Evolutionary conservation across 2,888 invertebrate species (phyloP).

Genomic region (Machimus rusticus): DNA sequence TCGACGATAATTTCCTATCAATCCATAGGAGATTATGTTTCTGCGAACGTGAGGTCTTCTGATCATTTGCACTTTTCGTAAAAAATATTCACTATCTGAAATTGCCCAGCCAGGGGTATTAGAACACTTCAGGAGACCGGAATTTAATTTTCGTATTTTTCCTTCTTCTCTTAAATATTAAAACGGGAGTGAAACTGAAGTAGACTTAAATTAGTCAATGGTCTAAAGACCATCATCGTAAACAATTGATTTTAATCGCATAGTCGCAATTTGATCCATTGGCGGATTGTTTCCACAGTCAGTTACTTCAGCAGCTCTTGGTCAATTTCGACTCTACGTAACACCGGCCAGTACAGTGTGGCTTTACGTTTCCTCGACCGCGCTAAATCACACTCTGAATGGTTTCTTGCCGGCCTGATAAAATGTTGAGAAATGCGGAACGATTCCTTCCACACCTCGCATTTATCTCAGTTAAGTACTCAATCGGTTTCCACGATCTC

Average conservation of each 20-base stretch:
- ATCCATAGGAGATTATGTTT: not conserved
- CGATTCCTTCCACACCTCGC: not conserved
- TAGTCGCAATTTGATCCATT: not conserved
- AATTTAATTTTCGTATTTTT: not conserved
- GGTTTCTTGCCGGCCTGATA: not conserved
- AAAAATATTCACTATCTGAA: not conserved
- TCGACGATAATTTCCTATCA: constrained; percentile 1
- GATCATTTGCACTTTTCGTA: not conserved
- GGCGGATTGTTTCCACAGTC: not conserved
- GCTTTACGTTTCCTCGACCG: not conserved
- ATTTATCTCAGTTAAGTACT: not conserved
- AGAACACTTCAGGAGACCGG: not conserved
- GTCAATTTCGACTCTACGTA: not conserved
- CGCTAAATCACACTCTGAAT: not conserved
- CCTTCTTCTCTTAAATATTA: not conserved
- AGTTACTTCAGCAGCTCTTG: not conserved
- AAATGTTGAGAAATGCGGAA: not conserved
- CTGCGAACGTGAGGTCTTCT: not conserved
- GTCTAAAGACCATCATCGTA: not conserved
- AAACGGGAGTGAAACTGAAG: not conserved
- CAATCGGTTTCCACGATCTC: not conserved
- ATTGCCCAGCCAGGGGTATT: not conserved
- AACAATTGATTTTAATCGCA: not conserved
- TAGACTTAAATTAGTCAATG: not conserved
- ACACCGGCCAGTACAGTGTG: not conserved